Evolutionary conservation across 2,113 vertebrate species (phyloP).

Genomic region (Pitta sordida): DNA sequence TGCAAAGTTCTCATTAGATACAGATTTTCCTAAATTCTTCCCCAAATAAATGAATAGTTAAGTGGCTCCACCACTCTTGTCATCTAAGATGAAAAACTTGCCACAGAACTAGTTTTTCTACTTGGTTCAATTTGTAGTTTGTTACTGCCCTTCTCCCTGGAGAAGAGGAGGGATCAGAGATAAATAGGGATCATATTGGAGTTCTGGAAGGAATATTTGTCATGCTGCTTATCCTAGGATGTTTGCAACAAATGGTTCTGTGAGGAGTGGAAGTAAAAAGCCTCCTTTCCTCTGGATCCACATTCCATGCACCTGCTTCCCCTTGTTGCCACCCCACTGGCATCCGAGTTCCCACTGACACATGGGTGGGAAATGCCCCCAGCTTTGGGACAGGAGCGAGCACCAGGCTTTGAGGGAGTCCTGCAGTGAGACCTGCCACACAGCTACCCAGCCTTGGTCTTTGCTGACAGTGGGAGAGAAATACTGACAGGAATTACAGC

Average conservation of each 20-base stretch:
- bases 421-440: background rate
- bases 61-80: background rate
- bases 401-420: background rate
- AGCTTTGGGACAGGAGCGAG: background rate
- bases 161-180: background rate
- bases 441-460: background rate
- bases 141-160: background rate
- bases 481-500: background rate
- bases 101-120: too few relatives aligned
- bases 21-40: background rate
- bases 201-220: background rate
- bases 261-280: background rate
- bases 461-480: background rate
- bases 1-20: background rate
- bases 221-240: background rate
- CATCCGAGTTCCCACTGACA: accelerated
- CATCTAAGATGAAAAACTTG: too few relatives aligned
- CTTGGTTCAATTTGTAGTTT: background rate
- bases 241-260: too few relatives aligned
- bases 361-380: accelerated
- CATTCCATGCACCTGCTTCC: accelerated
- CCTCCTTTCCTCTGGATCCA: background rate
- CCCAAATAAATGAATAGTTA: background rate
- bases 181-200: background rate
- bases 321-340: accelerated